Percentiles rank a stretch among this genome's conserved stretches.
These are phyloP conservation scores for Bombus cullumanus DNA, from an alignment of 1,140 invertebrate genomes.

Conservation along the genomic window DNA sequence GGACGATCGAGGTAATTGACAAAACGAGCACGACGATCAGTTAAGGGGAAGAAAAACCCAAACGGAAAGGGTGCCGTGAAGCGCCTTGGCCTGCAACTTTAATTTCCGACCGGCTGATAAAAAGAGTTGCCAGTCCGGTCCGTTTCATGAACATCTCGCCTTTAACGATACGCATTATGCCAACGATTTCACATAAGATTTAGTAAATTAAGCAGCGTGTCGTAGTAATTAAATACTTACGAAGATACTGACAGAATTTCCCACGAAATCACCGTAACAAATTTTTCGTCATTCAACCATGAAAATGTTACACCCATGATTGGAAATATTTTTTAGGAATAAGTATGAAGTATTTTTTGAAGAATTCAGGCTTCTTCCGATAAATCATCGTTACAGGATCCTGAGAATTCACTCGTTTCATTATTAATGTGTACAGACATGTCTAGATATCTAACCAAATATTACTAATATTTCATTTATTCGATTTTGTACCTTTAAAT, in stretches of 20 bases:
- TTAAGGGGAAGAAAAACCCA: background rate
- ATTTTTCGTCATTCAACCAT: too few species aligned
- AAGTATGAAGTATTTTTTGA: too few species aligned
- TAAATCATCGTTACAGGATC: too few species aligned
- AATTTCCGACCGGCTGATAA: constrained; percentile 26
- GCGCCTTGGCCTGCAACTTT: constrained; percentile 1
- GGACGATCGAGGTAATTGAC: constrained; percentile 18
- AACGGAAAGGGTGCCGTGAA: background rate
- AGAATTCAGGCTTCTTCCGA: too few species aligned
- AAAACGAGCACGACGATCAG: constrained; percentile 11
- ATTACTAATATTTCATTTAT: background rate
- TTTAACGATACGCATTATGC: constrained; percentile 37
- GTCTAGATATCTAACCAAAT: background rate
- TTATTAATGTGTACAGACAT: too few species aligned
- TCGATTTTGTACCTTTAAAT: background rate
- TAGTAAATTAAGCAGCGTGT: background rate
- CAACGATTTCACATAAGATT: constrained; percentile 14
- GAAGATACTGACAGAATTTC: background rate
- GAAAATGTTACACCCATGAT: too few species aligned
- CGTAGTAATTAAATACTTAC: background rate
- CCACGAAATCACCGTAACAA: background rate
- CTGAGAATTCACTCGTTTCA: too few species aligned
- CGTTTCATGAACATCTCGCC: constrained; percentile 8
- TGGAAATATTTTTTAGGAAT: too few species aligned
- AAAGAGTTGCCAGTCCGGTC: constrained; percentile 37